These are phyloP conservation scores for Porites divaricata DNA, from an alignment of 92 coral and sea anemone species.

Conservation along the genomic window DNA sequence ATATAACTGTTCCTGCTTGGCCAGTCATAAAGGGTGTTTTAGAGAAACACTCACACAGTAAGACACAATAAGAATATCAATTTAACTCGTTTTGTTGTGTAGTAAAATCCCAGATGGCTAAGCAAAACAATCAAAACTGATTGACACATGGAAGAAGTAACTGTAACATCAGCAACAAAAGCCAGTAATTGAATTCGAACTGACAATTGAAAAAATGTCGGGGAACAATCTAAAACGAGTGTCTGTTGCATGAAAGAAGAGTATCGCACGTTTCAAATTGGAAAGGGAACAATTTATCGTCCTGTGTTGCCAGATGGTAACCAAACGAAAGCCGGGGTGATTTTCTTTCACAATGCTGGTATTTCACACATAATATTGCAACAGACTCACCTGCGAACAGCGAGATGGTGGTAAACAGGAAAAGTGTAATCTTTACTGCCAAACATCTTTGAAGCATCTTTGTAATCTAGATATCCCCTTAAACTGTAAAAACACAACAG, in stretches of 20 bases:
- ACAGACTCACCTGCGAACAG: conserved; percentile 36
- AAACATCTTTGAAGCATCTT: conserved; percentile 47
- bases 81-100: not conserved
- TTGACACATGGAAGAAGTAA: not conserved
- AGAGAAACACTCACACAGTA: no score
- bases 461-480: conserved; percentile 3
- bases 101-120: not conserved
- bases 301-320: not conserved
- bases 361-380: not conserved
- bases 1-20: not conserved
- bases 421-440: conserved; percentile 7
- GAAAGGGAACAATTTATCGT: not conserved
- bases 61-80: no score
- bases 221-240: not conserved
- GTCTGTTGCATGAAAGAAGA: not conserved
- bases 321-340: not conserved
- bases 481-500: conserved; percentile 17
- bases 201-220: not conserved
- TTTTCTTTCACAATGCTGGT: not conserved
- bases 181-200: not conserved
- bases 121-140: not conserved
- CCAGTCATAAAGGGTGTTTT: not conserved
- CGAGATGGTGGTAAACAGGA: conserved; percentile 16
- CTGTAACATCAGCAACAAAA: not conserved
- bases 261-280: not conserved